Evolutionary conservation across 2,113 vertebrate species (phyloP), one percentile per base, ranked within the genome.

Genomic region (Ifrita kowaldi): DNA sequence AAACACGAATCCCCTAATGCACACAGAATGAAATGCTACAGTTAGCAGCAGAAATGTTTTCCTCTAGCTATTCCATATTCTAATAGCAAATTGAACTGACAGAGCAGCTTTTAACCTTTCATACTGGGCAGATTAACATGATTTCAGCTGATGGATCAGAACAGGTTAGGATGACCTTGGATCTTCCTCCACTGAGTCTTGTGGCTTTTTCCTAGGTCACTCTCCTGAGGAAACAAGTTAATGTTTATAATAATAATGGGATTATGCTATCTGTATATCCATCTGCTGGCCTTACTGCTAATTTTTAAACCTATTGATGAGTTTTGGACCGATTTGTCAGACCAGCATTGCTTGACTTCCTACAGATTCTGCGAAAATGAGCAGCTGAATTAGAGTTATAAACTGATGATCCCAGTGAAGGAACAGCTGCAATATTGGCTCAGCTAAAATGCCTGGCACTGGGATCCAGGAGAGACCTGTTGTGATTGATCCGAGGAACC

Each of bases 81-180:
- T 71, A 80, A 84, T 84, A 95, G 78, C 63, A 96, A 97, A 96
- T 94, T 74, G 81, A 96, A 96, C 93, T 96, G 96, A 96, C 97
- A 97, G 90, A 68, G 89, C 65, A 95, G 94, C 96, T 97, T 95
- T 97, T 97, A 97, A 97, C 96, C 97, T 97, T 97, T 97, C 89
- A 55, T 90, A 74, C 62, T 80, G 90, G 70, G 93, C 68, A 94
- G 91, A 84, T 90, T 62, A 96, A 96, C 79, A 57, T 96, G 90
- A 97, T 97, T 95, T 87, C 92, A 96, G 86, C 75, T 93, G 96
- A 97, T 89, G 90, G 93, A 73, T 95, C 81, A 77, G 67, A 95
- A 79, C 94, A 94, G 97, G 96, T 95, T 91, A 63, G 46, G 68
- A 56, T 94, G 92, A 97, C 96, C 84, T 97, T 96, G 95, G 84